Base-by-base conservation (phyloP, 1,140 invertebrate genomes). In the Temnothorax longispinosus region DNA sequence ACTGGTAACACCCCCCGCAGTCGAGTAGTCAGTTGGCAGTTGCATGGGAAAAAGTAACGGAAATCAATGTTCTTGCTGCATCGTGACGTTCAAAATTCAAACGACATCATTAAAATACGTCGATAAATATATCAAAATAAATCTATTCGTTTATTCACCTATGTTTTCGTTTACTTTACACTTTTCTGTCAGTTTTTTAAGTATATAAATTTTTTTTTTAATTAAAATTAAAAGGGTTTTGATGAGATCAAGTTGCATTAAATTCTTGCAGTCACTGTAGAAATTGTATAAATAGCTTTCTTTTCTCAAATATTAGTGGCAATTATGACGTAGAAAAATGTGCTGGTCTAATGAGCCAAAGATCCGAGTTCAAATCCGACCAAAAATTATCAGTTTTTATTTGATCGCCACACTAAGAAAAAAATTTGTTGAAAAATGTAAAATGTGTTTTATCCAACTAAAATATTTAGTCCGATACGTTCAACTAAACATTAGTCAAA, bases 21-120 rank as follows among this genome's bases (percentile, higher is more conserved):
- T 86, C 91, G 92, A 94, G 94, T 84, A 84, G 69, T 95, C 94
- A 94, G 94, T 94, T 95, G 94, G 93, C 88, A 92, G 92, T 92
- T 94, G 82, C 89, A 94, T 95, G 95, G 95, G 95, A 95, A 95
- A 95, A 95, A 95, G 93, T 95, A 95, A 95, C 95, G 93, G 94
- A 94, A 94, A 94, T 95, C 94, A 93, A 93, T 94, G 93, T 88
- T 86, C n/a, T 81, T 74, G 76, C 80, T 71, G 50, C 86, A 77
- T 86, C 69, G 54, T 60, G 71, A 88, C 81, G 44, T 11, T 15
- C 69, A 32, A 38, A 54, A 60, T 58, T 72, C 67, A 44, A 71
- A 72, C 18, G n/a, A 15, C 15, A 50, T 60, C 4, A 15, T 56
- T 54, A 56, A 81, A 69, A 54, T 54, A 52, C 27, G 56, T 69